These are phyloP conservation scores for Trematocara variabile DNA, from an alignment of 2,113 vertebrate genomes.

Conservation along the genomic window DNA sequence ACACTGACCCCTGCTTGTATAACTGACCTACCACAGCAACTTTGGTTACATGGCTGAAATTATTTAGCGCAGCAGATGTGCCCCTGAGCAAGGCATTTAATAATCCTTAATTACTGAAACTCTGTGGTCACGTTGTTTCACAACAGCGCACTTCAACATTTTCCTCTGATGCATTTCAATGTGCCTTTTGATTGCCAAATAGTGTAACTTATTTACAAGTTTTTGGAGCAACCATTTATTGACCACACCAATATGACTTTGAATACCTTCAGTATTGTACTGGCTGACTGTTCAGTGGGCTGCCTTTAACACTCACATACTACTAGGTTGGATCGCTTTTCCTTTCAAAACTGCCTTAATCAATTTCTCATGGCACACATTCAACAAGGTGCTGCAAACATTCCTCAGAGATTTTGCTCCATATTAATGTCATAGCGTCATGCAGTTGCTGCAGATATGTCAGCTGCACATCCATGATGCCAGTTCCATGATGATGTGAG, in stretches of 20 bases:
- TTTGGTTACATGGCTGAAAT: neutral
- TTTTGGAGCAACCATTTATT: neutral
- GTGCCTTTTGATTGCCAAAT: neutral
- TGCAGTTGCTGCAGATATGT: neutral
- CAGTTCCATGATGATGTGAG: neutral
- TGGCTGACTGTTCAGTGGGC: neutral
- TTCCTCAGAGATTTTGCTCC: neutral
- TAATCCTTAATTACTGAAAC: neutral
- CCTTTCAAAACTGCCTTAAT: neutral
- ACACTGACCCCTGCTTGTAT: neutral
- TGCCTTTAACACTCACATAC: neutral
- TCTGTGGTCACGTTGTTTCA: neutral
- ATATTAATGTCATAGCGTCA: neutral
- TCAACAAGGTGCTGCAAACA: neutral
- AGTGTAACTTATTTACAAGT: neutral
- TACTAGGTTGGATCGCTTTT: neutral
- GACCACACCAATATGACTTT: neutral
- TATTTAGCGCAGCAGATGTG: constrained; percentile 3
- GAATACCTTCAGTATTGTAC: neutral
- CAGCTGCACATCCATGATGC: neutral
- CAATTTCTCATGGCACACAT: neutral
- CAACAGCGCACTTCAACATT: neutral
- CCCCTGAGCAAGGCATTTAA: neutral
- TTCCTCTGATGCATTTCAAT: neutral
- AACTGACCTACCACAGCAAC: neutral